phyloP scores from a whole-genome alignment of 2,797 vertebrate species.

The Danio aesculapii region DNA sequence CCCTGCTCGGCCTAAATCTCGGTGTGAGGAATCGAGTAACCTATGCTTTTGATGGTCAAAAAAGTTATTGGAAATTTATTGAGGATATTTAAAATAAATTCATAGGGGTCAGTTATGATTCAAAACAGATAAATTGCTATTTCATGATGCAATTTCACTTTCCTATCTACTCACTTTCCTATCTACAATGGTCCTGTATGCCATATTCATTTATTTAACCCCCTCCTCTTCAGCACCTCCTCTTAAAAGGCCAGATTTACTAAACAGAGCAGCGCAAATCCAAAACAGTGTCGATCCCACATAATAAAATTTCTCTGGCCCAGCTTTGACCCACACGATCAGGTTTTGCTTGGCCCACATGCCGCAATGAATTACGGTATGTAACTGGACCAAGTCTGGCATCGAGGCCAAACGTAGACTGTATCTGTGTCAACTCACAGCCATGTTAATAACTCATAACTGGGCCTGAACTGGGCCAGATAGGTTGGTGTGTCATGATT shows the following conservation, averaged over 20 bases:
- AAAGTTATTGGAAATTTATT: neutral
- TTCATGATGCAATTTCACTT: neutral
- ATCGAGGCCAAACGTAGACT: no score
- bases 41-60: neutral
- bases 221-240: neutral
- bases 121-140: neutral
- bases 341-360: no score
- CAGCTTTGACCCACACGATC: no score
- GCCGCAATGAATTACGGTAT: no score
- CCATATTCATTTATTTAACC: neutral
- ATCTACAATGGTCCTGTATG: neutral
- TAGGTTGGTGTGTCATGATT: no score
- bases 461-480: no score
- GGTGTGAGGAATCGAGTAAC: neutral
- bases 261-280: no score
- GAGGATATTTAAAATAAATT: neutral
- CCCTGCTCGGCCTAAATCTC: neutral
- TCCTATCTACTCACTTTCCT: neutral
- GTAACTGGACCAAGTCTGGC: no score
- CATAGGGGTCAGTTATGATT: neutral
- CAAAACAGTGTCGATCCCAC: no score
- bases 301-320: no score
- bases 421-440: no score
- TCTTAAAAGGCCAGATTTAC: neutral
- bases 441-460: no score